Evolutionary conservation across 2,797 vertebrate genomes (phyloP), one percentile per base, ranked within the genome.

Genomic region (Nannoperca australis): DNA sequence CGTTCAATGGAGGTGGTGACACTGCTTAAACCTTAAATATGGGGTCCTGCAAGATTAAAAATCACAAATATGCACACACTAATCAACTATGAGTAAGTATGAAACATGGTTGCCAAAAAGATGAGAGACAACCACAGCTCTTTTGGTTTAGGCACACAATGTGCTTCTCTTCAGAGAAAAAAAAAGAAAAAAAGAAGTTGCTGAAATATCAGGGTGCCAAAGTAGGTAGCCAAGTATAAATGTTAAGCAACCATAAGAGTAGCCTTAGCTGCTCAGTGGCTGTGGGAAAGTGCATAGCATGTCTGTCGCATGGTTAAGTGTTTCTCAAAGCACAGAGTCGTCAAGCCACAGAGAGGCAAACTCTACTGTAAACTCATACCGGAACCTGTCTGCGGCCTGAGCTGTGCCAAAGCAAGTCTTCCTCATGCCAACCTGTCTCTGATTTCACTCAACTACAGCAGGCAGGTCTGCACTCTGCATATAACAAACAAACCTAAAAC

Each of bases 321-420:
- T 88, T 64, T 90, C 83, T 87, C 86, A 71, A 74, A 85, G 85
- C 76, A 88, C 76, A 84, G 85, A 88, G 80, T 70, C 58, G 85
- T 93, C 86, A 91, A 91, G 90, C 92, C 91, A 90, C 92, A 92
- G 79, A 89, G 88, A 88, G 60, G 77, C 85, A 89, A 90, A 88
- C 88, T 88, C 75, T 85, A 88, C 76, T 80, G 85, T 86, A 89
- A 90, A 91, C 78, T 92, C 91, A 91, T 84, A 92, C 86, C 75
- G 83, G 91, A 92, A 92, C 91, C 80, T 63, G 72, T 85, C 87
- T 91, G 89, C 42, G 86, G 91, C 82, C 81, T 58, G 82, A 81
- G 79, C 84, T 68, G 77, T 82, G 90, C 91, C 91, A 87, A 81
- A 73, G 84, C 86, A 78, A 89, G 79, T 75, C 73, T 70, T 83